These are phyloP conservation scores for Numenius arquata DNA, from an alignment of 2,113 vertebrate genomes.

Conservation along the genomic window DNA sequence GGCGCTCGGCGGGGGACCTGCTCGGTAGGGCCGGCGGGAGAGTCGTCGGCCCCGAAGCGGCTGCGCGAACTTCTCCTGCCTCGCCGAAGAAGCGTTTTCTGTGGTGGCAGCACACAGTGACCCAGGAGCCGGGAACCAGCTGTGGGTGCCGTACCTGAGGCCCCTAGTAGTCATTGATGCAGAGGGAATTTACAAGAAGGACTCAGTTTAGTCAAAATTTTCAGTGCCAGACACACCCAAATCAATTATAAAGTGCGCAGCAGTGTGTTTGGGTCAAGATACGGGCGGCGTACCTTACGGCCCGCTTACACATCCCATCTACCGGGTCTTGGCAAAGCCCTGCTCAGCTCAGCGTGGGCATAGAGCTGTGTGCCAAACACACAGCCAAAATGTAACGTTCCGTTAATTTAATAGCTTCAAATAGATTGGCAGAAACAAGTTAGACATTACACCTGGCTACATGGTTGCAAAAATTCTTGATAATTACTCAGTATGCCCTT, in stretches of 20 bases:
- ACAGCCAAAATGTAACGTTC: too few species aligned
- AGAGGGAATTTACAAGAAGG: too few species aligned
- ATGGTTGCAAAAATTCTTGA: neutral
- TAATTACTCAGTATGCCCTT: too few species aligned
- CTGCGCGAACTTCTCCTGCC: accelerated
- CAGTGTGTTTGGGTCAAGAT: neutral
- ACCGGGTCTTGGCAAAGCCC: neutral
- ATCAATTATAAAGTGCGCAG: too few species aligned
- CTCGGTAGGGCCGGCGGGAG: too few species aligned
- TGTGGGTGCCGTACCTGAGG: neutral
- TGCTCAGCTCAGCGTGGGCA: too few species aligned
- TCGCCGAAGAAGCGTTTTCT: accelerated
- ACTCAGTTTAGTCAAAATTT: neutral
- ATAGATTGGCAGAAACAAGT: neutral
- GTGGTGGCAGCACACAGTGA: neutral
- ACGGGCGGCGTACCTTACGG: accelerated
- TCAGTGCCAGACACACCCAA: too few species aligned
- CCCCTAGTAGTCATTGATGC: neutral
- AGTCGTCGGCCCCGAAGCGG: too few species aligned
- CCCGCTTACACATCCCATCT: accelerated
- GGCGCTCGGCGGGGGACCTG: too few species aligned
- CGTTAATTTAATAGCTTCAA: neutral
- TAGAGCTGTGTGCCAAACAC: neutral
- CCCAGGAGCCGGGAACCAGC: accelerated
- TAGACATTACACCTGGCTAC: neutral